Evolutionary conservation across 37 sponge, comb jelly and placozoan species (phyloP).

Genomic region (Crambe crambe): DNA sequence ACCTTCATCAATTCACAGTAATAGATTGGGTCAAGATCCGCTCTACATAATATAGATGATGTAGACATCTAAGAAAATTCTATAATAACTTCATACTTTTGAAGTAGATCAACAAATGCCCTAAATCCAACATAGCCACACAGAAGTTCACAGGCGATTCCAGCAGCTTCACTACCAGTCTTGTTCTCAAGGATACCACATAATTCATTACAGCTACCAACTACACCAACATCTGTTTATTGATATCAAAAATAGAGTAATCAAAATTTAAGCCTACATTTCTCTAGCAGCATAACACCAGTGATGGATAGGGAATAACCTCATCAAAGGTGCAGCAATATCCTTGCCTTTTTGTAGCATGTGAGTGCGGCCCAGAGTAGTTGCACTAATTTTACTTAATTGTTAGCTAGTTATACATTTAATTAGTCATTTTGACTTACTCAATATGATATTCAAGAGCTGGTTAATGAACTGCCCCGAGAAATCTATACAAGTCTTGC

Average conservation of each 20-base stretch:
- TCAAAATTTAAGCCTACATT: too few relatives aligned
- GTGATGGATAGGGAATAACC: too few relatives aligned
- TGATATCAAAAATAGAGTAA: too few relatives aligned
- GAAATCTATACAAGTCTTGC: background rate
- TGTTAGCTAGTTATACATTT: too few relatives aligned
- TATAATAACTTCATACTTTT: conserved; percentile 59
- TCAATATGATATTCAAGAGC: background rate
- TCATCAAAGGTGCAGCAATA: too few relatives aligned
- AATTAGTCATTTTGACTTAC: background rate
- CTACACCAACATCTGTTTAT: conserved; percentile 77
- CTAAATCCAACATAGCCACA: conserved; percentile 78
- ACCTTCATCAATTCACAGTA: conserved; percentile 76
- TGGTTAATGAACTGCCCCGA: background rate
- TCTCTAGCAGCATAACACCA: too few relatives aligned
- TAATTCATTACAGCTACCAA: conserved; percentile 67
- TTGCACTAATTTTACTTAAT: too few relatives aligned
- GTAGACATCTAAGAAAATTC: background rate
- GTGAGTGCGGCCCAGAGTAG: too few relatives aligned
- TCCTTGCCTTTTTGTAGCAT: too few relatives aligned
- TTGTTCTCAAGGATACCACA: conserved; percentile 69
- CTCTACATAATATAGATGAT: conserved; percentile 2
- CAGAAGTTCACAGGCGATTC: conserved; percentile 66
- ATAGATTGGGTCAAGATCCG: conserved; percentile 92
- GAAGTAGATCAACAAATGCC: conserved; percentile 73
- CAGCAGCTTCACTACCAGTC: conserved; percentile 42